Evolutionary conservation across 2,113 vertebrate species (phyloP).

Genomic region (Amazona vittata): DNA sequence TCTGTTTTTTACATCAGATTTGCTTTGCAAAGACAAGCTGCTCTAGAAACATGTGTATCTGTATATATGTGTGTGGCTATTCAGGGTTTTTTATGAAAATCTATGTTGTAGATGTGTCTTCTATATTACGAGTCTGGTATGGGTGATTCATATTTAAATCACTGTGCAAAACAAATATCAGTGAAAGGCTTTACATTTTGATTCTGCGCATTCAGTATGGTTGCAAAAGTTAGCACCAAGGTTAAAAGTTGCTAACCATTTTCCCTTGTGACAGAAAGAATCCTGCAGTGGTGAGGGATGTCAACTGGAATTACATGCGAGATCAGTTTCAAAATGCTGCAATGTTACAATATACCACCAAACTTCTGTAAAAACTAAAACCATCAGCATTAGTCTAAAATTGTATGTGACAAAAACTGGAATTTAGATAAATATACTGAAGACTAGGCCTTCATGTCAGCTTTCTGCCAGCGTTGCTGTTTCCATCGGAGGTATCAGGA

Average conservation of each 20-base stretch:
- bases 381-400: neutral
- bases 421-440: neutral
- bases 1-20: neutral
- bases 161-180: neutral
- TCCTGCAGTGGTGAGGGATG: neutral
- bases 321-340: neutral
- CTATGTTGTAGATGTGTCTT: neutral
- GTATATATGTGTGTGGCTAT: neutral
- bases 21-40: neutral
- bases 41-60: neutral
- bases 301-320: neutral
- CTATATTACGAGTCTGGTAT: neutral
- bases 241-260: neutral
- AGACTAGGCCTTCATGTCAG: neutral
- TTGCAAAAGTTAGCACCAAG: neutral
- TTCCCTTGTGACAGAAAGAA: neutral
- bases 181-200: neutral
- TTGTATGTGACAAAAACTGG: neutral
- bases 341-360: neutral
- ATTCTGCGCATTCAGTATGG: neutral
- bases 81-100: neutral
- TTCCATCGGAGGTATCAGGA: neutral
- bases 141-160: neutral
- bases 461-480: neutral
- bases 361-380: neutral